Base-by-base conservation (phyloP, 2,888 invertebrate species). In the Physocephala rufipes region DNA sequence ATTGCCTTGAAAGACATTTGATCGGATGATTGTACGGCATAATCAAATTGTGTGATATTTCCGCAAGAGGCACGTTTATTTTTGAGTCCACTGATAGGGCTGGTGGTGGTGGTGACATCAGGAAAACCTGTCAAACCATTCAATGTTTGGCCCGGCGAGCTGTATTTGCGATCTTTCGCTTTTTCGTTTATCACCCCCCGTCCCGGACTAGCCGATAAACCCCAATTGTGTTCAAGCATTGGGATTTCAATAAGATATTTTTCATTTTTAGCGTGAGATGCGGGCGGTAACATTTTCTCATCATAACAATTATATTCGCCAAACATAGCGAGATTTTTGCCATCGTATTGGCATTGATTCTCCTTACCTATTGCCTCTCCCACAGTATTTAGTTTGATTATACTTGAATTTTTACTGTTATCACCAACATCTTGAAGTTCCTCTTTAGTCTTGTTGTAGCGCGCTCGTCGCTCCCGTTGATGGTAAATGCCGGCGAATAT, bases 401-500 rank as follows among this genome's bases (percentile, higher is more conserved):
- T 78, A 71, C 83, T 84, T 24, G 84, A 82, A 36, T 82, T 84
- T 53, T 83, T 83, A 71, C 84, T 83, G 3, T 93, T 64, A 61
- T 84, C 79, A 43, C 75, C 76, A 43, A 74, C 76, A 30, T 85
- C 84, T 73, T 91, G 90, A 21, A 93, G 85, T 79, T 93, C 93
- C 78, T 94, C 93, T 81, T 93, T 94, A 71, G 91, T 91, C 79
- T 92, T 92, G 67, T 91, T 90, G 74, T 91, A 90, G 64, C 88
- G 88, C 75, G 89, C 89, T 66, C 88, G 82, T 78, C 88, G 80
- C 78, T 94, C 94, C 1, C 94, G 89, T 84, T 95, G 94, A 80
- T 94, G 94, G 81, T 94, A 95, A 74, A 95, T 95, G 1, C 95
- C 95, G 59, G 95, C 95, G 80, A 95, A 95, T 77, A 96, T 95